Percentiles rank a stretch among this genome's conserved stretches.
These are phyloP conservation scores for Lepidothrix coronata DNA, from an alignment of 2,113 vertebrate genomes.

Conservation along the genomic window DNA sequence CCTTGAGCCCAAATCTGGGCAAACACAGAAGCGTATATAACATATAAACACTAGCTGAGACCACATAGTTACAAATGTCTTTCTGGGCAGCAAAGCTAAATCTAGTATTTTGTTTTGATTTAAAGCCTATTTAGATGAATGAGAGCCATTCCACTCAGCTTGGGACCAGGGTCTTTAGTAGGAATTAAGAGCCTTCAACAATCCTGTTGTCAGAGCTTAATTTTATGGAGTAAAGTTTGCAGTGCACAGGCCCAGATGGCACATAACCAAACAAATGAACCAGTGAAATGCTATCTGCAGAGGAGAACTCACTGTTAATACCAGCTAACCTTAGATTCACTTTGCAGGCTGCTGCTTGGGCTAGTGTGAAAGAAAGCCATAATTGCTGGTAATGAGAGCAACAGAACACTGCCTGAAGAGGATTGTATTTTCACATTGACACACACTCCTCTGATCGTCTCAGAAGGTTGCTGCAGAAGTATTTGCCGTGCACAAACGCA, in stretches of 20 bases:
- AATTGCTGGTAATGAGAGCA: neutral
- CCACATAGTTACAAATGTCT: neutral
- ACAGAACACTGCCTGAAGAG: neutral
- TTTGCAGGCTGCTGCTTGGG: neutral
- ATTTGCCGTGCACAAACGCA: neutral
- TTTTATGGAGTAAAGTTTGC: neutral
- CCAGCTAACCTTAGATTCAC: slow-evolving; percentile 14
- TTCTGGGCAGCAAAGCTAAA: neutral
- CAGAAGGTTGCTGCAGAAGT: neutral
- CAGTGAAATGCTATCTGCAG: neutral
- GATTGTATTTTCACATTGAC: neutral
- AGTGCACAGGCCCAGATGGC: neutral
- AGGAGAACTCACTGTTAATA: neutral
- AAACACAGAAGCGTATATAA: neutral
- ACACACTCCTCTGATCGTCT: neutral
- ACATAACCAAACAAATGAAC: neutral
- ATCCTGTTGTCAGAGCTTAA: neutral
- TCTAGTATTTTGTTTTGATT: neutral
- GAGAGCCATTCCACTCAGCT: neutral
- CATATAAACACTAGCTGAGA: neutral
- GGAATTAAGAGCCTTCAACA: neutral
- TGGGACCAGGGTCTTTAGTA: neutral
- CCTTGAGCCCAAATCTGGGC: neutral
- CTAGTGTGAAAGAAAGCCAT: neutral
- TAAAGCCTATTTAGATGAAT: neutral